Base-by-base conservation (phyloP, 2,797 vertebrate species). In the Poecile montanus region DNA sequence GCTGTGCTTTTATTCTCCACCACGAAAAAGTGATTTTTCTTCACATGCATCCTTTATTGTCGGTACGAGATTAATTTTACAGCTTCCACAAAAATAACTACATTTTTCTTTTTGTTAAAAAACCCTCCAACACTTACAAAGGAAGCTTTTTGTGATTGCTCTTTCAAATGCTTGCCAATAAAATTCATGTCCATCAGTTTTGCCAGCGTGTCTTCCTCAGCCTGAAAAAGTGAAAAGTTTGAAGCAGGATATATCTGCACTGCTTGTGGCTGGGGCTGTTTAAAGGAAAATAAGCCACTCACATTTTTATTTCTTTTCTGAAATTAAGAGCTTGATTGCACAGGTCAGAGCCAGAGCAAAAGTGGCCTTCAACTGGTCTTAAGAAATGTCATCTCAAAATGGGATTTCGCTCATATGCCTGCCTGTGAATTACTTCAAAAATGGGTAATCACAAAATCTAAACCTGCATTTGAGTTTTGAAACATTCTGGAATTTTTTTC, bases 231-330 rank as follows among this genome's bases (percentile, higher is more conserved):
- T 79, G 98, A 99, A 85, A 96, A 9, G 20, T 98, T 98, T 91
- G 91, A 94, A 58, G 96, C 98, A 50, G 97, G 97, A 86, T 97
- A 96, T 86, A 80, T 96, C 23, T 99, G 99, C 88, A 96, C 98
- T 91, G 97, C 98, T 34, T 98, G 97, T 88, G 99, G 99, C 56
- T 99, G 99, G 99, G 99, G 98, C 16, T 94, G 95, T 71, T 96
- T 98, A 32, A 96, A 91, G 91, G 99, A 99, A 97, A 97, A 98
- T 99, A 98, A 98, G 98, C 19, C 3, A 30, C 60, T 56, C 3
- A 2, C 26, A 18, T 44, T 58, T 6, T 42, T 54, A 20, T 40
- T 75, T 44, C 53, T 36, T 66, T 66, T 25, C 70, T 75, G 62
- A 75, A 86, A 36, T 16, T 9, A 67, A 84, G 51, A 72, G 10